A percentile compares a stretch with the other conserved stretches of the same genome.
Evolutionary conservation across 2,113 vertebrate species (phyloP).

Genomic region (Cisticola juncidis): DNA sequence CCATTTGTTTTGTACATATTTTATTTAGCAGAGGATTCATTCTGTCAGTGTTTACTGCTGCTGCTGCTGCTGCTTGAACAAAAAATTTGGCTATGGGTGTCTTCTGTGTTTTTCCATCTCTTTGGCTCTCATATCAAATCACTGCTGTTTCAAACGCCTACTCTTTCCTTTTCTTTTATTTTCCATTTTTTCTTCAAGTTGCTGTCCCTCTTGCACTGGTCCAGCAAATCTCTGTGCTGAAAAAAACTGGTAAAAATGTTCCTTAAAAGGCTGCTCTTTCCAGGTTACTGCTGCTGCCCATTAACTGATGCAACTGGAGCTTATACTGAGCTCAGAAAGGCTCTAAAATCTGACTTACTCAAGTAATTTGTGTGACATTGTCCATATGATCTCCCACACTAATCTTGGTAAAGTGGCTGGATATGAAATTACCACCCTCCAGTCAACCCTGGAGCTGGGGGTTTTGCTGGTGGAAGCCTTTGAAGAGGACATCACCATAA

Average conservation of each 20-base stretch:
- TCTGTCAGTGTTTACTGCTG: not conserved
- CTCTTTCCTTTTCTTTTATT: not conserved
- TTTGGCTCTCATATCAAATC: not conserved
- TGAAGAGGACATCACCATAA: not conserved
- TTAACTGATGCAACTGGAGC: not conserved
- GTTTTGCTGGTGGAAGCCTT: not conserved
- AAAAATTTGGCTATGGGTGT: not conserved
- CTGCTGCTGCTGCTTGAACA: not conserved
- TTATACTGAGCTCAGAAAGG: not conserved
- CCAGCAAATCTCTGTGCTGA: not conserved
- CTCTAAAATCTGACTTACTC: not conserved
- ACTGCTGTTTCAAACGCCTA: not conserved
- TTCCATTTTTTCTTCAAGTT: not conserved
- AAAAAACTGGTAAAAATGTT: not conserved
- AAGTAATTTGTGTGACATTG: not conserved
- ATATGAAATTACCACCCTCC: not conserved
- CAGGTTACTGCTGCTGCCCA: not conserved
- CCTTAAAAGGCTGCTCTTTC: not conserved
- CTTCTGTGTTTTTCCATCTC: not conserved
- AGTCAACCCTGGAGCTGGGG: not conserved
- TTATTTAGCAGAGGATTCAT: not conserved
- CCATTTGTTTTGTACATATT: not conserved
- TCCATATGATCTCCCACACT: not conserved
- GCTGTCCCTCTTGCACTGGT: not conserved
- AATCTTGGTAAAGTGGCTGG: not conserved